Evolutionary conservation across 2,113 vertebrate species (phyloP).

Genomic region (Cettia cetti): DNA sequence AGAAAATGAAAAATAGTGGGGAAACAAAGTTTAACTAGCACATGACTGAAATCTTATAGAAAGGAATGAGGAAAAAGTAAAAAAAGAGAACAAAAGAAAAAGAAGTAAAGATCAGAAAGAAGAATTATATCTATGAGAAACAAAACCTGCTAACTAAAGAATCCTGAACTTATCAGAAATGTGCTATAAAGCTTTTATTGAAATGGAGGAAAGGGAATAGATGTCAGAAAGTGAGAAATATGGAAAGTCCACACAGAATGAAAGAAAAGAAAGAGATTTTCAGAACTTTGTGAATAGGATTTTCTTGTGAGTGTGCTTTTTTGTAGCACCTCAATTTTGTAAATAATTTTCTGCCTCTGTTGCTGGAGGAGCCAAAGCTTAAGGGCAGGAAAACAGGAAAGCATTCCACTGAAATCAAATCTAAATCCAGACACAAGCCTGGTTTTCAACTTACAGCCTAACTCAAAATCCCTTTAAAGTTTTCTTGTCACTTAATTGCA

Average conservation of each 20-base stretch:
- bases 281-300: neutral
- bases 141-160: neutral
- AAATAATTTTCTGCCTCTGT: neutral
- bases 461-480: conserved; percentile 43
- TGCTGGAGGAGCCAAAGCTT: conserved; percentile 1
- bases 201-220: neutral
- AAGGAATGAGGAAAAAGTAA: neutral
- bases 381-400: conserved; percentile 17
- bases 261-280: neutral
- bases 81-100: neutral
- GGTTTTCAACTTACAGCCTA: conserved; percentile 32
- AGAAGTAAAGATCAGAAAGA: neutral
- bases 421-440: conserved; percentile 40
- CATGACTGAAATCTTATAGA: neutral
- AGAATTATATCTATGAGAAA: neutral
- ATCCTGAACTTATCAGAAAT: neutral
- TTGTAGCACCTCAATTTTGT: neutral
- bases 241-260: neutral
- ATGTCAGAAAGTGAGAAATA: neutral
- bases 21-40: neutral
- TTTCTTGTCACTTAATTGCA: conserved; percentile 56
- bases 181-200: neutral
- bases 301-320: neutral
- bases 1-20: neutral
- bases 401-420: conserved; percentile 14